Conservation (phyloP, 2,888 invertebrate species). For the Volucella inanis region DNA sequence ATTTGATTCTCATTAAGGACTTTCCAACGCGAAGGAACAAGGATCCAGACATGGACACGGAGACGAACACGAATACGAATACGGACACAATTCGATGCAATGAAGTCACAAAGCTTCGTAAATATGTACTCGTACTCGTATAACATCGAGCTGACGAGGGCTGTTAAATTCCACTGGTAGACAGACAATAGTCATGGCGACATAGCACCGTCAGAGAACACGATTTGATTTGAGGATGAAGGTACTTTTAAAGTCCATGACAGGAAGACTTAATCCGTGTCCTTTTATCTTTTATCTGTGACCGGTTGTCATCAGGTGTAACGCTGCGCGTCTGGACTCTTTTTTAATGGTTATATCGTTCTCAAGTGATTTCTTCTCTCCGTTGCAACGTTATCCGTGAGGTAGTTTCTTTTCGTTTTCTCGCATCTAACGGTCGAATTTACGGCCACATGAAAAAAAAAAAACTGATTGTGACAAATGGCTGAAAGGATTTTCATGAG, state of each 20-base stretch:
- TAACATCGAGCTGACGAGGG: not conserved
- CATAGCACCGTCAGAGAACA: not conserved
- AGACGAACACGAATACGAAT: not conserved
- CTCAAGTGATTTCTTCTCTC: conserved; percentile 24
- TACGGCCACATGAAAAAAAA: conserved; percentile 3
- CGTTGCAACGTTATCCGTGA: not conserved
- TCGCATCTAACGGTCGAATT: not conserved
- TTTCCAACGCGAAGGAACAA: not conserved
- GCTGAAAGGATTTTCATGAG: conserved; percentile 15
- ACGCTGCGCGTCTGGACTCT: conserved; percentile 32
- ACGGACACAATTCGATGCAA: not conserved
- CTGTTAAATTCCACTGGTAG: conserved; percentile 1
- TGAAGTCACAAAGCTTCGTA: not conserved
- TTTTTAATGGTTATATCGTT: conserved; percentile 46
- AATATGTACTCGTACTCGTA: not conserved
- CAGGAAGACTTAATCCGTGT: conserved; percentile 9
- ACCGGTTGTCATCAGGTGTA: conserved; percentile 17
- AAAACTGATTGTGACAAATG: conserved; percentile 42
- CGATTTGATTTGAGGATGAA: conserved; percentile 4
- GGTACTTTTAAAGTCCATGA: not conserved
- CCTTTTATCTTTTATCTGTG: conserved; percentile 34
- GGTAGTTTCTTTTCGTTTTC: not conserved
- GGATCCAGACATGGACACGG: not conserved
- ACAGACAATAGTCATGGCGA: not conserved
- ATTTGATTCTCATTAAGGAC: conserved; percentile 17